phyloP scores from a whole-genome alignment of 1,140 invertebrate genomes.

The Zaprionus gabonicus region DNA sequence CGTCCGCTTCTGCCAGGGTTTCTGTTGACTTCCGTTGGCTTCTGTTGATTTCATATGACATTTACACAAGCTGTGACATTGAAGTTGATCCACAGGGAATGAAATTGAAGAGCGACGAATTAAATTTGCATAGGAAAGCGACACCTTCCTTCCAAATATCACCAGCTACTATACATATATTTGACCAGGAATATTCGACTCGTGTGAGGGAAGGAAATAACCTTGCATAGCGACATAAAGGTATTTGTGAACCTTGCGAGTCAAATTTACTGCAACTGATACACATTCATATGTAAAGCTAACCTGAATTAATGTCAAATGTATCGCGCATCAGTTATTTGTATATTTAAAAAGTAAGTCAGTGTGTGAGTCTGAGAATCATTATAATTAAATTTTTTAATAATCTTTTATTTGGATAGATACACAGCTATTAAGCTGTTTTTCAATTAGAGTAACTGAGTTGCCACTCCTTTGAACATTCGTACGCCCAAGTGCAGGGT shows the following conservation, averaged over 20 bases:
- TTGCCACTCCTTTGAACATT: neutral
- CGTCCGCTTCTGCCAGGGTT: neutral
- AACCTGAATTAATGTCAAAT: no score
- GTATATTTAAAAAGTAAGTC: no score
- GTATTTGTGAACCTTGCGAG: no score
- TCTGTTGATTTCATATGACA: slow-evolving; percentile 40
- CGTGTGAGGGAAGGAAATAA: neutral
- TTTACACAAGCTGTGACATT: slow-evolving; percentile 29
- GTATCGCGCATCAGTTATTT: no score
- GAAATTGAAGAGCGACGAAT: slow-evolving; percentile 23
- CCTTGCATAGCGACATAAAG: neutral
- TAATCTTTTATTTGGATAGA: no score
- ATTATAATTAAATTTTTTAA: no score
- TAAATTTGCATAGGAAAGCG: slow-evolving; percentile 31
- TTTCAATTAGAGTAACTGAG: neutral
- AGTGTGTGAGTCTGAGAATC: no score
- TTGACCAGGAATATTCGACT: neutral
- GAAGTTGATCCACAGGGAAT: slow-evolving; percentile 29
- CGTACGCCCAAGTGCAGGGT: neutral
- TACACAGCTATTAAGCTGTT: no score
- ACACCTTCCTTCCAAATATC: slow-evolving; percentile 20
- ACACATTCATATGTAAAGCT: no score
- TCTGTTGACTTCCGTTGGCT: slow-evolving; percentile 28
- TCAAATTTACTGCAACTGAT: no score
- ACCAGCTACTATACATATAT: neutral